Evolutionary conservation across 2,113 vertebrate species (phyloP).

Genomic region (Burhinus bistriatus): DNA sequence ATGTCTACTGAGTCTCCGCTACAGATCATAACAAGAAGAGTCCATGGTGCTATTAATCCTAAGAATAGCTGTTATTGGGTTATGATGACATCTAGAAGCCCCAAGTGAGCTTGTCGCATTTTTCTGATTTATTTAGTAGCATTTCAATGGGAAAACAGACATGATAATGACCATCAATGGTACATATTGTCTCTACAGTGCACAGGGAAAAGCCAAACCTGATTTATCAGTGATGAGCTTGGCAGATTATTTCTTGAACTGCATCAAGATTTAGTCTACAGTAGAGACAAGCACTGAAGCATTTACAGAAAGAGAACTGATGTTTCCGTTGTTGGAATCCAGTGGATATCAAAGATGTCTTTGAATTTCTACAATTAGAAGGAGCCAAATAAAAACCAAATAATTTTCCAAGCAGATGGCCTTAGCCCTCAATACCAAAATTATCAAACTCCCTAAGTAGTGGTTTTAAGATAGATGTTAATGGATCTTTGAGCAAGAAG

Average conservation of each 20-base stretch:
- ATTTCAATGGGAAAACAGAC: background rate
- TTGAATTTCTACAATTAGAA: slow-evolving; percentile 55
- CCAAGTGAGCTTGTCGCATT: background rate
- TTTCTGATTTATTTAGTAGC: background rate
- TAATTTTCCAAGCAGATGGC: slow-evolving; percentile 31
- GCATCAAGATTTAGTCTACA: background rate
- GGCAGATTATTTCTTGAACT: background rate
- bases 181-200: background rate
- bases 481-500: background rate
- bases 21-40: background rate
- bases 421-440: background rate
- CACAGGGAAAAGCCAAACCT: background rate
- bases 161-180: background rate
- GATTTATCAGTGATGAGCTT: background rate
- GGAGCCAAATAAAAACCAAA: slow-evolving; percentile 47
- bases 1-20: background rate
- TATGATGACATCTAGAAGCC: background rate
- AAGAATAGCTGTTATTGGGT: background rate
- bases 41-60: background rate
- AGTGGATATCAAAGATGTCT: slow-evolving; percentile 45
- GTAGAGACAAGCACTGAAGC: background rate
- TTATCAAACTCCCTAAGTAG: background rate
- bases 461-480: slow-evolving; percentile 25
- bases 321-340: slow-evolving; percentile 27
- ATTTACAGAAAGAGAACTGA: background rate